phyloP scores from a whole-genome alignment of 2,113 vertebrate genomes.

The Gallinago paraguaiae region DNA sequence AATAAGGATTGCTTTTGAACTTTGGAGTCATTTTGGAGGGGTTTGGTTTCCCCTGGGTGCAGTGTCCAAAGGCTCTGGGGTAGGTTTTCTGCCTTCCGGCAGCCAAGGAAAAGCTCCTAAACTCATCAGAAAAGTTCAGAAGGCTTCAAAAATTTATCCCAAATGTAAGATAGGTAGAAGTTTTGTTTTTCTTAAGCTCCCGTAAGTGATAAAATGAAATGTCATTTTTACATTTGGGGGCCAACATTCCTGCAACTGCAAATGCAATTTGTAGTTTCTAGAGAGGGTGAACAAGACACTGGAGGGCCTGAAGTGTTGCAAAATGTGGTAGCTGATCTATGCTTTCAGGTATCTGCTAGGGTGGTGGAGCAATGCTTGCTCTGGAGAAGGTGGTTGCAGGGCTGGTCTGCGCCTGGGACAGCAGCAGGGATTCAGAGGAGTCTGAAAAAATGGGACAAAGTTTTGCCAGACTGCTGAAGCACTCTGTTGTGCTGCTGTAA shows the following conservation, averaged over 20 bases:
- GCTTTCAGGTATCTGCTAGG: neutral
- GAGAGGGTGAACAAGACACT: neutral
- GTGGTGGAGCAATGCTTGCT: neutral
- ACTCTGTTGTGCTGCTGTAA: neutral
- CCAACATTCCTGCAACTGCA: neutral
- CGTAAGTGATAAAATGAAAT: neutral
- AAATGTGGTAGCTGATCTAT: neutral
- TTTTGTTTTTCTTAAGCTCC: neutral
- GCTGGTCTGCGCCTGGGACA: neutral
- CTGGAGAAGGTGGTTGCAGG: neutral
- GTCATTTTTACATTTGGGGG: neutral
- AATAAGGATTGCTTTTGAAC: fast-evolving
- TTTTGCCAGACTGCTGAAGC: neutral
- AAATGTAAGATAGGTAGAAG: neutral
- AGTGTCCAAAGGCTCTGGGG: neutral
- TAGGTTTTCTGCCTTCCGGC: neutral
- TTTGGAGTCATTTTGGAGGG: fast-evolving
- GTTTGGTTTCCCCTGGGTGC: neutral
- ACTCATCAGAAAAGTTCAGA: neutral
- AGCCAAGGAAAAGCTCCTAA: neutral
- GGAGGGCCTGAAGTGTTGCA: neutral
- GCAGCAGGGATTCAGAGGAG: neutral
- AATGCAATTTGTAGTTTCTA: neutral
- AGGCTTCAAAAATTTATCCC: neutral
- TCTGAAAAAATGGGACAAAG: neutral